Evolutionary conservation across 37 sponge, comb jelly and placozoan genomes (phyloP), one percentile per base, ranked within the genome.

Genomic region (Mnemiopsis leidyi): DNA sequence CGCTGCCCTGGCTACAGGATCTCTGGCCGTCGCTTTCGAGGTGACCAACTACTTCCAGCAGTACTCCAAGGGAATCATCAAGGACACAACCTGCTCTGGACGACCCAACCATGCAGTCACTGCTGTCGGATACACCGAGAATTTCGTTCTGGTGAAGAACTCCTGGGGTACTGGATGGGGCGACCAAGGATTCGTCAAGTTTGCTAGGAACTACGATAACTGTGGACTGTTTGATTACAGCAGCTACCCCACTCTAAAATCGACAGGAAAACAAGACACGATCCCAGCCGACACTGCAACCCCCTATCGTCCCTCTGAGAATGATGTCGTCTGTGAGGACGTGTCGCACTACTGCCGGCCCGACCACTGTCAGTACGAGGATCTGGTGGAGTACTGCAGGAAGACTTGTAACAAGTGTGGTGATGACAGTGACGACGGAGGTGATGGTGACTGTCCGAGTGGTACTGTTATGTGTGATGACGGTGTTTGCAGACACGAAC

Each of bases 181-280:
- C 38, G 90, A 85, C 61, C 33, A 40, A 0, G 90, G 90, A 0
- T 85, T 85, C 61, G 61, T 85, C 48, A 85, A 85, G 90, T 85
- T 85, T 28, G 26, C 90, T 21, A 35, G 90, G 23, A 9, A 40
- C 40, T 29, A 85, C 35, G 61, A 40, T 37, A 85, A 85, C 90
- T 85, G 90, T 29, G 61, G 61, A 2, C 48, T 85, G 30, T 85
- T 28, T 21, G 35, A 85, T 16, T 39, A 39, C 90, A 40, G 61
- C 35, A 32, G 29, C 28, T 85, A 85, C 61, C 90, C 90, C 13
- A 20, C 39, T 18, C 39, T 85, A 16, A 40, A 7, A 2, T 23
- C 24, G 16, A 85, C 90, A n/a, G 90, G 48, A 2, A 39, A 39
- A 13, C 24, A 25, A 3, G 90, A 85, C 90, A 39, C 79, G 33